Evolutionary conservation across 1,140 invertebrate species (phyloP), one percentile per base, ranked within the genome.

Genomic region (Myzus persicae): DNA sequence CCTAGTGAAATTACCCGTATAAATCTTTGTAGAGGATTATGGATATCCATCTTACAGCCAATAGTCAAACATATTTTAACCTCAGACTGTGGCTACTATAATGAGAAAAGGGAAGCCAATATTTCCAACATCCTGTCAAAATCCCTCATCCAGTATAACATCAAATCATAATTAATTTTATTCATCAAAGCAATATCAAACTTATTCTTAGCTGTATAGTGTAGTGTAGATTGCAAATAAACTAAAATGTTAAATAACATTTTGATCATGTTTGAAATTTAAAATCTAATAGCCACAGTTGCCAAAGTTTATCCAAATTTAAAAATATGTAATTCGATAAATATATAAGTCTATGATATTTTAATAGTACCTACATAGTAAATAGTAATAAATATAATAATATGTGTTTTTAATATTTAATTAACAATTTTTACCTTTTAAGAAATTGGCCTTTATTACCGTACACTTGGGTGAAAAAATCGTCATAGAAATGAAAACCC

Each of bases 381-480:
- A 54, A 54, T 54, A 67, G 31, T 8, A 38, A n/a, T 81, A 82
- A 38, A 82, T 24, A 38, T 9, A 38, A 38, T 38, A 82, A 82
- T 67, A n/a, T 67, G 20, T 31, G 18, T 40, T 26, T 22, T 42
- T 84, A 42, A 9, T 40, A 40, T 84, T 42, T 42, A 84, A 40
- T 48, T 88, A n/a, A 87, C 0, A 24, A 59, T 38, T 20, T 31
- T 93, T 51, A 93, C 91, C 91, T 85, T 38, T 93, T 93, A 9
- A 93, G 91, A 82, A 48, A 38, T 84, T 82, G 42, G 0, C 36
- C 36, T 26, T 93, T 85, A 93, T 59, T 93, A n/a, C 46, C 46
- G 48, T 91, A 91, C 8, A 93, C 91, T 84, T 93, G 91, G 8
- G 91, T 84, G 38, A 93, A 93, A 84, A 93, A 84, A 44, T 93